Evolutionary conservation across 2,113 vertebrate species (phyloP).

Genomic region (Narcine bancroftii): DNA sequence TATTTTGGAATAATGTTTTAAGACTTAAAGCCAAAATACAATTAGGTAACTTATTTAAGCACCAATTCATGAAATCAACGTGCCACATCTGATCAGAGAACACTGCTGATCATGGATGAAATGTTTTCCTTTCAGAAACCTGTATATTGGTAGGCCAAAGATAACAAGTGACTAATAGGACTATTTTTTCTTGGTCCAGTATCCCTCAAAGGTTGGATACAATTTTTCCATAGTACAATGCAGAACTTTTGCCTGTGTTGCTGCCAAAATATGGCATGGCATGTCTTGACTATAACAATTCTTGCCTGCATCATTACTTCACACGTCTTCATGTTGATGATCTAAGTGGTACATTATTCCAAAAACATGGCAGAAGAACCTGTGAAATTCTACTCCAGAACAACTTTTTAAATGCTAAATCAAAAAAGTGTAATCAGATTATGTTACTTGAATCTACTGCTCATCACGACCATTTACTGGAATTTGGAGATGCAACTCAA

Average conservation of each 20-base stretch:
- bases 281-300: background rate
- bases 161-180: background rate
- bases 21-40: slow-evolving; percentile 23
- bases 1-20: slow-evolving; percentile 10
- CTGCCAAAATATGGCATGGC: background rate
- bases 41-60: slow-evolving; percentile 21
- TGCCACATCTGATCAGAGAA: slow-evolving; percentile 27
- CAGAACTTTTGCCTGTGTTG: background rate
- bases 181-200: background rate
- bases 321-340: background rate
- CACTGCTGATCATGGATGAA: slow-evolving; percentile 10
- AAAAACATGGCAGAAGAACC: background rate
- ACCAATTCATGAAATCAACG: slow-evolving; percentile 15
- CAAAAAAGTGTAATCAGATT: background rate
- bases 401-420: background rate
- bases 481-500: background rate
- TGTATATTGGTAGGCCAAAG: background rate
- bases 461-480: background rate
- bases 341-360: background rate
- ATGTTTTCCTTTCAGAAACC: slow-evolving; percentile 27
- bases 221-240: slow-evolving; percentile 13
- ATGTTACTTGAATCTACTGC: background rate
- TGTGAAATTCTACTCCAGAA: background rate
- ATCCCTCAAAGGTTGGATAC: background rate
- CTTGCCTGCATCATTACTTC: background rate